Conservation (phyloP, 2,113 vertebrate genomes). For the Xenopus borealis region DNA sequence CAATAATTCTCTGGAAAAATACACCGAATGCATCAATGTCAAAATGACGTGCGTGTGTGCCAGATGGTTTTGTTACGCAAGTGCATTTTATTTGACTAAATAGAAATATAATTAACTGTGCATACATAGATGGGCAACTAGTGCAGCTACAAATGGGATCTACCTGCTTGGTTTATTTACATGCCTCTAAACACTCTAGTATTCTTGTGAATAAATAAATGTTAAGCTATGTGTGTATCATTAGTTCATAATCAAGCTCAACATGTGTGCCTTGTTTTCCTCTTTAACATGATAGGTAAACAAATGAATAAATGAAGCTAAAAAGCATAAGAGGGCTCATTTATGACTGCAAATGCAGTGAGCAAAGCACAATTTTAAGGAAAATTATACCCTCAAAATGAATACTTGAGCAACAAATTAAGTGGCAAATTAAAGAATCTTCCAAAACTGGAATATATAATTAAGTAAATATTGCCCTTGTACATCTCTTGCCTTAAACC, state of each 20-base stretch:
- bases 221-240: background rate
- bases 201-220: constrained; percentile 34
- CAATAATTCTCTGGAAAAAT: constrained; percentile 10
- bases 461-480: too few species aligned
- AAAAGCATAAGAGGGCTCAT: too few species aligned
- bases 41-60: background rate
- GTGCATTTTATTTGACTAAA: constrained; percentile 20
- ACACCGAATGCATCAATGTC: constrained; percentile 15
- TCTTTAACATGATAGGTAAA: too few species aligned
- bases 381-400: too few species aligned
- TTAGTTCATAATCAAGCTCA: background rate
- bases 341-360: too few species aligned
- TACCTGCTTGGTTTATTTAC: constrained; percentile 33
- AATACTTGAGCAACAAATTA: too few species aligned
- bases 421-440: too few species aligned
- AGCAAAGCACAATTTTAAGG: too few species aligned
- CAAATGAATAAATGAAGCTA: too few species aligned
- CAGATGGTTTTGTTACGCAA: background rate
- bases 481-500: too few species aligned
- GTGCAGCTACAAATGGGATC: constrained; percentile 1
- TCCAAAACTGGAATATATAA: too few species aligned
- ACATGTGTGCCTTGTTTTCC: background rate
- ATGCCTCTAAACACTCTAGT: constrained; percentile 13
- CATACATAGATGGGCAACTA: constrained; percentile 1
- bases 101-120: constrained; percentile 17